Evolutionary conservation across 2,113 vertebrate genomes (phyloP).

Genomic region (Actenoides hombroni): DNA sequence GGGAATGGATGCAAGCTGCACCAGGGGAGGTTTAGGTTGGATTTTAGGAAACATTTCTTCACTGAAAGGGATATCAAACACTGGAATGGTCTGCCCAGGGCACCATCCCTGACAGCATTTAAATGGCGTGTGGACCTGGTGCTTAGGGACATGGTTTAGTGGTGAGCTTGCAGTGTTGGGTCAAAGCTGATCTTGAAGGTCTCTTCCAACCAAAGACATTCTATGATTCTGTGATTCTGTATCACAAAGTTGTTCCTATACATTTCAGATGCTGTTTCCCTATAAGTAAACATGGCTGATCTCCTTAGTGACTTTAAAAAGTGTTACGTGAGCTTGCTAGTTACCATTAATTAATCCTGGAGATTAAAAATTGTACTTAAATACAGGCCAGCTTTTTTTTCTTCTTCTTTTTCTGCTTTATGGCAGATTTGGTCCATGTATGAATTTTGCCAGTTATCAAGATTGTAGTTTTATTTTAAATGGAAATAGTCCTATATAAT

Average conservation of each 20-base stretch:
- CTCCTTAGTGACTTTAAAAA: not conserved
- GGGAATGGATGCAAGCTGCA: too few species aligned
- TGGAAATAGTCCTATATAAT: not conserved
- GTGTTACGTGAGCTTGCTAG: not conserved
- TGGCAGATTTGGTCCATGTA: not conserved
- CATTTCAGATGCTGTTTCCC: not conserved
- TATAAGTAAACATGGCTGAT: not conserved
- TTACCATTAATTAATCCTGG: not conserved
- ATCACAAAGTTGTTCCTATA: not conserved
- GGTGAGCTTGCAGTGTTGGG: too few species aligned
- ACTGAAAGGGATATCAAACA: too few species aligned
- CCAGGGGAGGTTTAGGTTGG: too few species aligned
- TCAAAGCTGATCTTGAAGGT: too few species aligned
- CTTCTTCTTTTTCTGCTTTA: not conserved
- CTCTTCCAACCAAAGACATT: too few species aligned
- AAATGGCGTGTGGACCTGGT: too few species aligned
- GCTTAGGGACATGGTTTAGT: too few species aligned
- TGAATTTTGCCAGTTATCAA: not conserved
- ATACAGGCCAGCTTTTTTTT: not conserved
- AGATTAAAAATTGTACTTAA: not conserved
- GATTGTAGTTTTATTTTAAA: not conserved
- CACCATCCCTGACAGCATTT: too few species aligned
- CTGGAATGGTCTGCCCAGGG: too few species aligned
- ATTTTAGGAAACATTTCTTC: too few species aligned
- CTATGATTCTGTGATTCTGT: not conserved